These are phyloP conservation scores for Marisa cornuarietis DNA, from an alignment of 1,140 invertebrate species.

Conservation along the genomic window DNA sequence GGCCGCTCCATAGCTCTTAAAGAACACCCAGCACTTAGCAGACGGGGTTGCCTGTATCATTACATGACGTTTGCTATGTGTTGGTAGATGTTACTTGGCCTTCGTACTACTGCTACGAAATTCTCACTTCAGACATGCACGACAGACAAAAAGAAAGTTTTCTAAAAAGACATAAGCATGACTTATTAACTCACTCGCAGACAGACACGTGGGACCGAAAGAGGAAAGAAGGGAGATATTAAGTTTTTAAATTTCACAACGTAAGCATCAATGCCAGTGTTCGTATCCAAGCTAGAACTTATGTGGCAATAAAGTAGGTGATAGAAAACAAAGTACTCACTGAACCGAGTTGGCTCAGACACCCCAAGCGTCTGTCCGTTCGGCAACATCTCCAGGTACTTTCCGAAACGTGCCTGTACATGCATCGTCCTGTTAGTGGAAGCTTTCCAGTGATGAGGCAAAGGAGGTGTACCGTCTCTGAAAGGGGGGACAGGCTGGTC, in stretches of 20 bases:
- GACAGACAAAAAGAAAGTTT: too few relatives aligned
- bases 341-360: neutral
- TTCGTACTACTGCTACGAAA: too few relatives aligned
- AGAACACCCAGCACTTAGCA: too few relatives aligned
- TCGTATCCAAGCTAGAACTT: too few relatives aligned
- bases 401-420: slow-evolving; percentile 6
- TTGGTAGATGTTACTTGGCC: too few relatives aligned
- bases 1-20: too few relatives aligned
- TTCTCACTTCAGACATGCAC: too few relatives aligned
- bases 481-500: slow-evolving; percentile 21
- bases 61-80: too few relatives aligned
- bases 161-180: too few relatives aligned
- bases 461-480: neutral
- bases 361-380: neutral
- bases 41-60: too few relatives aligned
- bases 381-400: slow-evolving; percentile 22
- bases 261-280: too few relatives aligned
- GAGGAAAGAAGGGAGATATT: neutral
- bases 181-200: neutral
- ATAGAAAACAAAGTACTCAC: neutral
- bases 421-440: neutral
- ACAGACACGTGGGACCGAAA: neutral
- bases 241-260: neutral
- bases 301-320: too few relatives aligned
- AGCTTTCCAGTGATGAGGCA: slow-evolving; percentile 2